Evolutionary conservation across 2,797 vertebrate genomes (phyloP), one percentile per base, ranked within the genome.

Genomic region (Sardinella longiceps): DNA sequence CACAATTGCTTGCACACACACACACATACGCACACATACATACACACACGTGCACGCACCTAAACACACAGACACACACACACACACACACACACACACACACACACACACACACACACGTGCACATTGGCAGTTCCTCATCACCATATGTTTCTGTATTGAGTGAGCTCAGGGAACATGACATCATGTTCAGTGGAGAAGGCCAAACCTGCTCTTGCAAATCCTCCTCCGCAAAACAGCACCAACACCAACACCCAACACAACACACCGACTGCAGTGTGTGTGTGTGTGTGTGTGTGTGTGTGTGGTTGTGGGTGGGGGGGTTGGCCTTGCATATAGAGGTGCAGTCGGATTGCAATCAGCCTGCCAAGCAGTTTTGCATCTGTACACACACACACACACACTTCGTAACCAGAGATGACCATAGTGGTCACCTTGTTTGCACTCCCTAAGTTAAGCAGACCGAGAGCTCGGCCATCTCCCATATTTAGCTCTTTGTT

Each of bases 171-270:
- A 39, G 30, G 43, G 33, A 39, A 37, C 70, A 43, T 77, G 70
- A 77, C 37, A 43, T 77, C 70, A 70, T 70, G 70, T 43, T 18
- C 5, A 23, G 37, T n/a, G 18, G 70, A 77, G 70, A 20, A 77
- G 70, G 70, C 70, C 70, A 77, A 43, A 77, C 70, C 33, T 39
- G 70, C 33, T 77, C 70, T 77, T 77, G 70, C 33, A 1, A 66
- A 23, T n/a, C 56, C 56, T 60, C 56, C 48, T 15, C 48, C 48
- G 5, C 23, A n/a, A n/a, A n/a, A n/a, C 53, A 56, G 20, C 53
- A 56, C 48, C 11, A 12, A 2, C 48, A 51, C 48, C 48, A 15
- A 11, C 48, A 50, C 48, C 9, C 10, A 11, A 6, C 12, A 58
- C n/a, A 20, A 7, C 51, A 56, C 51, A 56, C 51, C 5, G 4